phyloP scores from a whole-genome alignment of 2,113 vertebrate species.

The Monarcha castaneiventris region DNA sequence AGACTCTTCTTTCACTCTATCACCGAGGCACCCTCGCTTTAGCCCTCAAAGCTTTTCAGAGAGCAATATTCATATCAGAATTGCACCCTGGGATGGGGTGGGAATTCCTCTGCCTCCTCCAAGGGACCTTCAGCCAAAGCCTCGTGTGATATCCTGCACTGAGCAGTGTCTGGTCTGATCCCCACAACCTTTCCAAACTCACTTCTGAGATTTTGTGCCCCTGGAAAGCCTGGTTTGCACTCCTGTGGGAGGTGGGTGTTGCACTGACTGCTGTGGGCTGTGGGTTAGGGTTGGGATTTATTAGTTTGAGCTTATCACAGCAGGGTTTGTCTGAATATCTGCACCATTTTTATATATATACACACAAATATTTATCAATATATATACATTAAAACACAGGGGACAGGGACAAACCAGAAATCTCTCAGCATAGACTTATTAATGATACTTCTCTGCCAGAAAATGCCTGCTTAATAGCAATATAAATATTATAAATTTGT shows the following conservation, averaged over 20 bases:
- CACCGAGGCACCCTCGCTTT: neutral
- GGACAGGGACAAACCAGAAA: neutral
- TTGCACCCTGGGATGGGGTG: neutral
- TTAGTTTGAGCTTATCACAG: neutral
- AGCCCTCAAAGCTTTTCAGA: neutral
- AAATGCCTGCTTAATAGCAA: neutral
- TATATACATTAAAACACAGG: neutral
- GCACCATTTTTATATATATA: no score
- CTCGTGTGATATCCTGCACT: neutral
- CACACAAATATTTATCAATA: neutral
- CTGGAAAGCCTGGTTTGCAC: neutral
- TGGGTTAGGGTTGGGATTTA: neutral
- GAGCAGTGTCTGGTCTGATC: neutral
- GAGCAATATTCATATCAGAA: accelerated
- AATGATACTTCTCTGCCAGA: neutral
- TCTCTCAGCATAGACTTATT: neutral
- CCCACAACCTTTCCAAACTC: neutral
- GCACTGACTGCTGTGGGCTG: neutral
- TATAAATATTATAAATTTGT: neutral
- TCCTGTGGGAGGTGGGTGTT: no score
- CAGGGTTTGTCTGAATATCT: neutral
- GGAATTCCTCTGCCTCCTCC: neutral
- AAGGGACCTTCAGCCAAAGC: neutral
- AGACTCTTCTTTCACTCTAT: neutral
- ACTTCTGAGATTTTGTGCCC: neutral